Evolutionary conservation across 2,888 invertebrate genomes (phyloP), one percentile per base, ranked within the genome.

Genomic region (Amphipoea lucens): DNA sequence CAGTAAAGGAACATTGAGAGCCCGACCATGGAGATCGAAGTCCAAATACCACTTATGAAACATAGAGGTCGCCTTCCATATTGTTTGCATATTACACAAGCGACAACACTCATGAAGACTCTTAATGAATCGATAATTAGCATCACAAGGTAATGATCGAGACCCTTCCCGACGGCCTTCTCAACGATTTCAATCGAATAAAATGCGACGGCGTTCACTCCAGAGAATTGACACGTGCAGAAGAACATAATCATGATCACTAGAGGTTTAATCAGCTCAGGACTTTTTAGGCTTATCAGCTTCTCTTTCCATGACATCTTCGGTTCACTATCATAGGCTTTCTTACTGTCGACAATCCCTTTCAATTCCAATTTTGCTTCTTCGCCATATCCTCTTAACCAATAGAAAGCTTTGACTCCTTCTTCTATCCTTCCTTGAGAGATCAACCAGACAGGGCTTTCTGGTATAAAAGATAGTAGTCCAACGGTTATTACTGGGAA

Each of bases 191-290:
- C 97, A 71, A 98, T 98, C 0, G 98, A 98, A 92, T 98, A 98
- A 84, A 98, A 98, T 3, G 97, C 97, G 1, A 98, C 97, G 0
- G 98, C 98, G 85, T 98, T 98, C 1, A 98, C 97, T 2, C 98
- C 98, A 11, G 98, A 97, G 89, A 98, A 97, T 90, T 98, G 98
- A 81, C 97, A 97, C 12, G 97, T 97, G 17, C 97, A 95, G 90
- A 98, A 98, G 88, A 98, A 97, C 3, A 97, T 93, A 74, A 97
- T 97, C 94, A 98, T 97, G 66, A 98, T 97, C 3, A 97, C 91
- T 51, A 98, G 92, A 0, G 98, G 98, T 87, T 97, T 97, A 51
- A 97, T 88, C 66, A 98, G 96, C 87, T 97, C 97, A 0, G 97
- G 97, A 68, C 94, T 96, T 65, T 92, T 94, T 0, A 97, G 86